These are phyloP conservation scores for Uria lomvia DNA, from an alignment of 2,113 vertebrate species.

Conservation along the genomic window DNA sequence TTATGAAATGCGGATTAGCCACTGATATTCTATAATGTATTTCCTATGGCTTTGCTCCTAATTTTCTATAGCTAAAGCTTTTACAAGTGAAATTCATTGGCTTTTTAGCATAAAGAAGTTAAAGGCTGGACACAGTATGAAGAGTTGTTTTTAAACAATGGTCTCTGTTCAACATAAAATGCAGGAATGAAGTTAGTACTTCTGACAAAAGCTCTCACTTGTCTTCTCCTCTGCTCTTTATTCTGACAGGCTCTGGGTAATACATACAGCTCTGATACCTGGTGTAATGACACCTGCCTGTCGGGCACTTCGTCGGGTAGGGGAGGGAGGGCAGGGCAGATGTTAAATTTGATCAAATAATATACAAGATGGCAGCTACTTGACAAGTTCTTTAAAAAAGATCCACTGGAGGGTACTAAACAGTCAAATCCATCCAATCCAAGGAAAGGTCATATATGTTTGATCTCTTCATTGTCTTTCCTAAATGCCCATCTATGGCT, in stretches of 20 bases:
- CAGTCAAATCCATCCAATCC: background rate
- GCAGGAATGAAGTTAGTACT: background rate
- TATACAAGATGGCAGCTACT: background rate
- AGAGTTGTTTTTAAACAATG: background rate
- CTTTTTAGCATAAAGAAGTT: background rate
- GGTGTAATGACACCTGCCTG: background rate
- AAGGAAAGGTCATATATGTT: fast-evolving
- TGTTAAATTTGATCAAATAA: background rate
- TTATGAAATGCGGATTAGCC: background rate
- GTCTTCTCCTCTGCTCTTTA: background rate
- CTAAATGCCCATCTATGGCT: background rate
- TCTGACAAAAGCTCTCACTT: background rate
- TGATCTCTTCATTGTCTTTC: background rate
- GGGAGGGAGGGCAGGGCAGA: too few species aligned
- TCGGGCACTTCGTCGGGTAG: background rate
- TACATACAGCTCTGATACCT: background rate
- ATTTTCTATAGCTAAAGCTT: background rate
- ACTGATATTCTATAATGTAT: background rate
- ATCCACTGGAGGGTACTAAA: background rate
- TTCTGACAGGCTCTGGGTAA: background rate
- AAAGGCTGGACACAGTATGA: background rate
- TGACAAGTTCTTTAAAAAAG: background rate
- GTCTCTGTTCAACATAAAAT: background rate
- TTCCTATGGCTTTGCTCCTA: background rate
- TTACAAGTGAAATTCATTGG: background rate